A percentile compares a stretch with the other conserved stretches of the same genome.
Evolutionary conservation across 2,113 vertebrate species (phyloP).

Genomic region (Cnemophilus loriae): DNA sequence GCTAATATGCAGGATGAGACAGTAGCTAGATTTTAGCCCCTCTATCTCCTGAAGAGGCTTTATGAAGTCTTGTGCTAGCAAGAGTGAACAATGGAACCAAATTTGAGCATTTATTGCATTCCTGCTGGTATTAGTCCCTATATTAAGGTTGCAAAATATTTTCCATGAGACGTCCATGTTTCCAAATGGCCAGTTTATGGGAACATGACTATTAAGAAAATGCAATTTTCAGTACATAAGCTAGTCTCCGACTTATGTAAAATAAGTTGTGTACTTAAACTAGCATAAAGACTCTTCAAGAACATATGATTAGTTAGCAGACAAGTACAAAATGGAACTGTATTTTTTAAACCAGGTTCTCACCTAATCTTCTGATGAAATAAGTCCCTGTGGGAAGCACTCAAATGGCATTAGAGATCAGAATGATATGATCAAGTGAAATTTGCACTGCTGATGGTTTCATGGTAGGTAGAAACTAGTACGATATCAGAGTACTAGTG

Average conservation of each 20-base stretch:
- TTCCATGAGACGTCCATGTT: background rate
- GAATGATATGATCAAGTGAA: background rate
- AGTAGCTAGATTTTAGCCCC: background rate
- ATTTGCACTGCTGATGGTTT: background rate
- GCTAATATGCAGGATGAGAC: background rate
- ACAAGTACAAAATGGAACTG: background rate
- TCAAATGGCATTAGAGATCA: background rate
- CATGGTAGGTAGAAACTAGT: background rate
- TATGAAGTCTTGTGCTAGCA: background rate
- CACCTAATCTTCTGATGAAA: background rate
- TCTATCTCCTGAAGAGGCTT: background rate
- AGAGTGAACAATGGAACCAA: background rate
- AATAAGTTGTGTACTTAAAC: background rate
- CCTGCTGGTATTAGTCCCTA: background rate
- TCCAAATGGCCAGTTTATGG: background rate
- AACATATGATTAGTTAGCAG: background rate
- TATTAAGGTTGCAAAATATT: background rate
- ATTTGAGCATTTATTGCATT: rapidly evolving
- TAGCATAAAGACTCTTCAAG: background rate
- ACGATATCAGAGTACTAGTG: background rate
- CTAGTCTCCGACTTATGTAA: background rate
- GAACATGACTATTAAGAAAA: background rate
- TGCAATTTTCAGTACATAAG: background rate
- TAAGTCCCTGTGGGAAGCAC: background rate
- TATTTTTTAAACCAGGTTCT: background rate